Conservation (phyloP, 2,888 invertebrate species). For the Nemotelus nigrinus region DNA sequence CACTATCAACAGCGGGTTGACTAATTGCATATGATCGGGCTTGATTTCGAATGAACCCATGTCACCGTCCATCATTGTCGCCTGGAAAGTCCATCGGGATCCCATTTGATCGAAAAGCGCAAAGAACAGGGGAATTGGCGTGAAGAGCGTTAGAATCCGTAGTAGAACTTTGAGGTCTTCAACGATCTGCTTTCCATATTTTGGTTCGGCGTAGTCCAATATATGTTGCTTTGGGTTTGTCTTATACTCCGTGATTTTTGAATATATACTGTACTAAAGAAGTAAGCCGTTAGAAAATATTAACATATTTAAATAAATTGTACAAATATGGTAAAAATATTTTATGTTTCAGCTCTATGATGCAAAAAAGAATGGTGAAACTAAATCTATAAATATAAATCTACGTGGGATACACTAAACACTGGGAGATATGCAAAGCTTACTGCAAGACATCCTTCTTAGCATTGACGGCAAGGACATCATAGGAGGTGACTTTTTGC, state of each 20-base stretch:
- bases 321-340: neutral
- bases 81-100: constrained; percentile 93
- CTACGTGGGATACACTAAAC: too few relatives aligned
- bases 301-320: neutral
- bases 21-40: constrained; percentile 95
- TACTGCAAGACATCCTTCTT: too few relatives aligned
- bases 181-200: constrained; percentile 76
- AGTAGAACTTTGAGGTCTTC: constrained; percentile 82
- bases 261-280: constrained; percentile 67
- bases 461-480: too few relatives aligned
- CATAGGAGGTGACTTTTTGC: too few relatives aligned
- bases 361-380: neutral
- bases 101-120: constrained; percentile 94
- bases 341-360: too few relatives aligned
- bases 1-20: constrained; percentile 88
- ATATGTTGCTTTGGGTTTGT: constrained; percentile 76
- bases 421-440: too few relatives aligned
- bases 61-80: constrained; percentile 85
- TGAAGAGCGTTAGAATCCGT: constrained; percentile 79
- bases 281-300: neutral
- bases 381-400: neutral
- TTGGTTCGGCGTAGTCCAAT: constrained; percentile 85
- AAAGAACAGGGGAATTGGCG: constrained; percentile 93
- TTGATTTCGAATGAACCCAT: constrained; percentile 79
- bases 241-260: constrained; percentile 62